Evolutionary conservation across 2,113 vertebrate species (phyloP), one percentile per base, ranked within the genome.

Genomic region (Pseudorasbora parva): DNA sequence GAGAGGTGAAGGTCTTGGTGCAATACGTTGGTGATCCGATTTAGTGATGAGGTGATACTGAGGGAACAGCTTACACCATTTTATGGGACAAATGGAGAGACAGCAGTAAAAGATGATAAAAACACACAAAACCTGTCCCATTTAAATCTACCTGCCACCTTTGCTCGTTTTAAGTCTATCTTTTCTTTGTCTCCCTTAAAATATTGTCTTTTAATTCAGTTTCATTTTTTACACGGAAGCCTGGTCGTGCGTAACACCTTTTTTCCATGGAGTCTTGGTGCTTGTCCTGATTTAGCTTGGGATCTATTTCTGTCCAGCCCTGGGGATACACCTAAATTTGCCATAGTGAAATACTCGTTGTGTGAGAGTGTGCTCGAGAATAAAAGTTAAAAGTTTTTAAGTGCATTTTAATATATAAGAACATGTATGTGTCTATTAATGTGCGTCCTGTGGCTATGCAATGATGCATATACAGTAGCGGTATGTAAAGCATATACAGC

Each of bases 261-360:
- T 72, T 82, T 78, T 81, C 82, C 41, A n/a, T 73, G 49, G 77
- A 83, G 59, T 64, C 85, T 74, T 82, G 80, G 75, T 71, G 62
- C 85, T 59, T 84, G 89, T 92, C 92, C 93, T 92, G 90, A 93
- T 94, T 94, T 93, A 93, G 90, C 93, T 91, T 86, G 83, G 86
- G 85, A 90, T 92, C 93, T 94, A 93, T 93, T 94, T 93, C 89
- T 87, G 91, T 91, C 91, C 88, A 85, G 85, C 88, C 90, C 86
- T 79, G 47, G 92, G 92, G 92, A 93, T 91, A 93, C 88, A 91
- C 91, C 92, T 89, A 91, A 92, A 92, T 93, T 91, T 89, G 89
- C 88, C 78, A 41, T 83, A 88, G 89, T 56, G 74, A 85, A 69
- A 72, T 37, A 27, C 21, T 23, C 3, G 14, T 73, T 17, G 21